These are phyloP conservation scores for Penaeus chinensis DNA, from an alignment of 1,140 invertebrate species.

Conservation along the genomic window DNA sequence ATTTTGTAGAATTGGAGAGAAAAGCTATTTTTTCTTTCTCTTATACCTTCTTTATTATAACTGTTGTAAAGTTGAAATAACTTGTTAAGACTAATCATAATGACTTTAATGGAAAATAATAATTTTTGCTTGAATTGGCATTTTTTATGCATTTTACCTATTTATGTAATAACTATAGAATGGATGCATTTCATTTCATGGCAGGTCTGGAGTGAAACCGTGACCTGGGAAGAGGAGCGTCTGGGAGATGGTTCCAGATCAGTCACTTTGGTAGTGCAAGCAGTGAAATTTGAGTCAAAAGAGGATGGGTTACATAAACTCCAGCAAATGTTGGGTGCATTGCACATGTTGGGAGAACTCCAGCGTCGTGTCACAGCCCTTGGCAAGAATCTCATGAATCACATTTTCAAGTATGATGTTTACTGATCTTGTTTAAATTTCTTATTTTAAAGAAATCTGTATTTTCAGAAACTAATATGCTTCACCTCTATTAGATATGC, in stretches of 20 bases:
- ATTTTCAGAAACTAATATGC: slow-evolving; percentile 10
- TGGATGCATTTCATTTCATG: not conserved
- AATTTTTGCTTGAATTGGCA: not conserved
- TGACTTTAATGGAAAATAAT: too few relatives aligned
- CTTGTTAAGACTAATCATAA: too few relatives aligned
- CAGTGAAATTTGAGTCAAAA: not conserved
- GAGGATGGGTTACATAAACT: slow-evolving; percentile 9
- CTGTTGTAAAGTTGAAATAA: too few relatives aligned
- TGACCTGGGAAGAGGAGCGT: slow-evolving; percentile 51
- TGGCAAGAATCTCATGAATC: slow-evolving; percentile 57
- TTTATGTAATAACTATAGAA: not conserved
- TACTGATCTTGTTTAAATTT: not conserved
- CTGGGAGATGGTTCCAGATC: slow-evolving; percentile 9
- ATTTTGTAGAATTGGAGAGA: too few relatives aligned
- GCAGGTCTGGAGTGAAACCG: slow-evolving; percentile 41
- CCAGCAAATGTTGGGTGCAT: slow-evolving; percentile 45
- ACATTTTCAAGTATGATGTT: slow-evolving; percentile 51
- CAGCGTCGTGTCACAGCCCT: slow-evolving; percentile 47
- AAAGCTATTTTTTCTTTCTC: too few relatives aligned
- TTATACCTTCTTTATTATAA: too few relatives aligned
- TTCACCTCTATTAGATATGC: not conserved
- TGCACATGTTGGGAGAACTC: slow-evolving; percentile 47
- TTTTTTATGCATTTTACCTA: not conserved
- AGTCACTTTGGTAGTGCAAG: slow-evolving; percentile 25
- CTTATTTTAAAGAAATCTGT: not conserved